phyloP scores from a whole-genome alignment of 2,888 invertebrate species.

The Kryphioiulus occultus region DNA sequence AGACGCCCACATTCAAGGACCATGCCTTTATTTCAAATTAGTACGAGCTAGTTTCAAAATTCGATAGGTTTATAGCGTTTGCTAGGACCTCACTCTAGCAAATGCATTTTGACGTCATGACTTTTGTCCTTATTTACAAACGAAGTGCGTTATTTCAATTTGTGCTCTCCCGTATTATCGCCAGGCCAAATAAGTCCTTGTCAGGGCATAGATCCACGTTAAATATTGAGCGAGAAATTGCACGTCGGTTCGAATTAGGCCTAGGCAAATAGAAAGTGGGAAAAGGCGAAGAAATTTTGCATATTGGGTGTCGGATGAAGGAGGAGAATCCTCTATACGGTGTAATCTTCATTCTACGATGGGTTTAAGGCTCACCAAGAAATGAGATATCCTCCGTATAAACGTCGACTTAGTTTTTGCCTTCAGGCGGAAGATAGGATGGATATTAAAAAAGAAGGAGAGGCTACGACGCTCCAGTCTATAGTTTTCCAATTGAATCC shows the following conservation, averaged over 20 bases:
- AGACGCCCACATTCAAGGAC: too few species aligned
- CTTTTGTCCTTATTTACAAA: not conserved
- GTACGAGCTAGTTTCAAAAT: too few species aligned
- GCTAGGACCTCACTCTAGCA: not conserved
- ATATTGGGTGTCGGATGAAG: slow-evolving; percentile 3
- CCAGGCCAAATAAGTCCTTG: not conserved
- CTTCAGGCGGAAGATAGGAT: not conserved
- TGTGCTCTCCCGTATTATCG: not conserved
- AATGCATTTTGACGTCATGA: not conserved
- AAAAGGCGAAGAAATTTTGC: not conserved
- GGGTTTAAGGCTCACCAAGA: not conserved
- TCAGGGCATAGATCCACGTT: not conserved
- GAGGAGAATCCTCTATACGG: not conserved
- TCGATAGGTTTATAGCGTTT: not conserved
- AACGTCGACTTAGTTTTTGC: not conserved
- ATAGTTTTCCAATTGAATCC: slow-evolving; percentile 19
- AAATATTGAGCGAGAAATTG: slow-evolving; percentile 4
- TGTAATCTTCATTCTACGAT: not conserved
- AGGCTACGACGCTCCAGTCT: not conserved
- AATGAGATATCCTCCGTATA: slow-evolving; percentile 18
- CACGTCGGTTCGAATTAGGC: not conserved
- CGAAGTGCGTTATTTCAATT: not conserved
- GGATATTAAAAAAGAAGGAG: slow-evolving; percentile 2
- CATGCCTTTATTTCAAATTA: too few species aligned
- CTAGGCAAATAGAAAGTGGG: not conserved